Conservation (phyloP, 2,113 vertebrate species). For the Plestiodon gilberti region DNA sequence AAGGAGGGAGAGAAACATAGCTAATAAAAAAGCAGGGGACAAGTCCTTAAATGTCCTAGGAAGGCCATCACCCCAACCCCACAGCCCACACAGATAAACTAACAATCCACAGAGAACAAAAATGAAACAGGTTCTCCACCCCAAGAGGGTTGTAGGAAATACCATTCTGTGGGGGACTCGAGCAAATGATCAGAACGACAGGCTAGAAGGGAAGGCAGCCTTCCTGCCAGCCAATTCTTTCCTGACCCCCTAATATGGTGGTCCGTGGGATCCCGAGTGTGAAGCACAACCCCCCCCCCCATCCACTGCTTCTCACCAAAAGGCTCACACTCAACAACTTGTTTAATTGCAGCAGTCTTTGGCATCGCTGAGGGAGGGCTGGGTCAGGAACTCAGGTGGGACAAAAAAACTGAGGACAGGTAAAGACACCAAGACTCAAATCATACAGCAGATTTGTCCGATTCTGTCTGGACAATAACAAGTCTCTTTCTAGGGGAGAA, state of each 20-base stretch:
- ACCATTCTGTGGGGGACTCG: background rate
- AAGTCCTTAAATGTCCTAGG: too few relatives aligned
- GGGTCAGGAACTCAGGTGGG: too few relatives aligned
- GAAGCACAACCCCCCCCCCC: background rate
- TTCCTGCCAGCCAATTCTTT: background rate
- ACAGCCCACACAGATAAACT: background rate
- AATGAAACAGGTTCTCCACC: background rate
- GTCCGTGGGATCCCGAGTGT: background rate
- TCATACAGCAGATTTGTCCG: too few relatives aligned
- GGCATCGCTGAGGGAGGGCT: background rate
- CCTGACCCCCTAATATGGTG: background rate
- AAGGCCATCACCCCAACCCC: background rate
- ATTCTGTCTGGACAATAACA: background rate
- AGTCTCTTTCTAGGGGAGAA: background rate
- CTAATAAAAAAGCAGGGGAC: too few relatives aligned
- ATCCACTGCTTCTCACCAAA: background rate
- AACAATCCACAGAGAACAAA: background rate
- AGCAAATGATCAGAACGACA: background rate
- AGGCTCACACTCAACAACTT: background rate
- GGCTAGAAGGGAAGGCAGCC: background rate
- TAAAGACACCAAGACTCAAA: background rate
- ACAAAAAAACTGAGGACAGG: background rate
- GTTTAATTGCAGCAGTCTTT: background rate
- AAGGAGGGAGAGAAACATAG: too few relatives aligned
- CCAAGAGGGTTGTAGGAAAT: background rate